Percentiles rank a stretch among this genome's conserved stretches.
Evolutionary conservation across 1,140 invertebrate species (phyloP).

Genomic region (Mizuhopecten yessoensis): DNA sequence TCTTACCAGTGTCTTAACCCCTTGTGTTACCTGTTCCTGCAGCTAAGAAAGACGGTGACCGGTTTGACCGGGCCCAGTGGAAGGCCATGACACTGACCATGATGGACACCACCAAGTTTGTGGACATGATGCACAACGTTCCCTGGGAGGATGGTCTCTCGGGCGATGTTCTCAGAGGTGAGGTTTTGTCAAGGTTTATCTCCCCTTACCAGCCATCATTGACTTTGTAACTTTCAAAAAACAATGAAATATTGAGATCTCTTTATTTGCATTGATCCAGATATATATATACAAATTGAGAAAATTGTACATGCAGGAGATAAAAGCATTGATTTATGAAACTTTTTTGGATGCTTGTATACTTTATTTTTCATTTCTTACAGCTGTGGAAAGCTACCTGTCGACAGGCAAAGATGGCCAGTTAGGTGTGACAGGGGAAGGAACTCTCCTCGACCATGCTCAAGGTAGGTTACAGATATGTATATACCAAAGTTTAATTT

Average conservation of each 20-base stretch:
- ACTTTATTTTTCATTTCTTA: conserved; percentile 52
- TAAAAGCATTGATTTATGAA: too few relatives aligned
- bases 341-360: too few relatives aligned
- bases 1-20: too few relatives aligned
- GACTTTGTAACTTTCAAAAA: too few relatives aligned
- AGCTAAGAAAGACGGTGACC: conserved; percentile 74
- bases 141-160: conserved; percentile 83
- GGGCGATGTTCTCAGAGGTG: conserved; percentile 79
- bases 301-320: neutral
- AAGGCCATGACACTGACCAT: conserved; percentile 81
- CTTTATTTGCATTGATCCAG: too few relatives aligned
- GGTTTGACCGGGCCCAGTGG: conserved; percentile 79
- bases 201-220: too few relatives aligned
- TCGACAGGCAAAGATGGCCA: conserved; percentile 80
- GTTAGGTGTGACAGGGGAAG: conserved; percentile 82
- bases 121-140: conserved; percentile 83
- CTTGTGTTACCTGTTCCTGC: conserved; percentile 44
- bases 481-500: neutral
- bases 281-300: neutral
- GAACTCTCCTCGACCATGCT: conserved; percentile 82
- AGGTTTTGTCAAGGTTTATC: conserved; percentile 8
- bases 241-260: too few relatives aligned
- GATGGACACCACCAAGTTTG: conserved; percentile 82
- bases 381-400: conserved; percentile 83
- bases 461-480: conserved; percentile 66